Evolutionary conservation across 2,113 vertebrate genomes (phyloP).

Genomic region (Hippocampus mohnikei): DNA sequence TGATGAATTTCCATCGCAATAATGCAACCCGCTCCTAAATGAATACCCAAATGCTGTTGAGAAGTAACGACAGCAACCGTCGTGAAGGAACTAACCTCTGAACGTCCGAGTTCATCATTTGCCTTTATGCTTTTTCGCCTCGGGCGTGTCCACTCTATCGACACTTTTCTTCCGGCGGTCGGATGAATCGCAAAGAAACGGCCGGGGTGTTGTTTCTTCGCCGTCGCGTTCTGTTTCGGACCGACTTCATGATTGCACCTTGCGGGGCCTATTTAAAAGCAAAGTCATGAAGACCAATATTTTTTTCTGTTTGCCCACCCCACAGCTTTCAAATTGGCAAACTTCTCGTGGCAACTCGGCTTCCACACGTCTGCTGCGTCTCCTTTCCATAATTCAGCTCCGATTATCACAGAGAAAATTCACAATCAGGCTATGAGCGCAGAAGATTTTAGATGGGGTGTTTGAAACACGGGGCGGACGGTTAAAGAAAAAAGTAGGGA

Average conservation of each 20-base stretch:
- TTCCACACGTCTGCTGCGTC: not conserved
- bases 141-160: too few species aligned
- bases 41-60: not conserved
- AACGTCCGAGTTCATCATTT: too few species aligned
- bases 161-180: too few species aligned
- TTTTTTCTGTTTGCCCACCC: constrained; percentile 42
- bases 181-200: not conserved
- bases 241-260: constrained; percentile 64
- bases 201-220: constrained; percentile 48
- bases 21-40: not conserved
- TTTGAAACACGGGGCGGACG: constrained; percentile 20
- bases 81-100: too few species aligned
- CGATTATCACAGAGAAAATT: constrained; percentile 44
- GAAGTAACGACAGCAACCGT: not conserved
- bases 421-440: constrained; percentile 38
- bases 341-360: constrained; percentile 7
- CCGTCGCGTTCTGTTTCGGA: constrained; percentile 59
- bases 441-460: constrained; percentile 33
- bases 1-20: not conserved
- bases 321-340: constrained; percentile 14
- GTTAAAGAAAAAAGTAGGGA: constrained; percentile 13
- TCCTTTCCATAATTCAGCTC: constrained; percentile 39
- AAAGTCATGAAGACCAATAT: constrained; percentile 70
- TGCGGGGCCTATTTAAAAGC: constrained; percentile 62
- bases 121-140: too few species aligned